phyloP scores from a whole-genome alignment of 1,140 invertebrate species.

The Heliconius himera region DNA sequence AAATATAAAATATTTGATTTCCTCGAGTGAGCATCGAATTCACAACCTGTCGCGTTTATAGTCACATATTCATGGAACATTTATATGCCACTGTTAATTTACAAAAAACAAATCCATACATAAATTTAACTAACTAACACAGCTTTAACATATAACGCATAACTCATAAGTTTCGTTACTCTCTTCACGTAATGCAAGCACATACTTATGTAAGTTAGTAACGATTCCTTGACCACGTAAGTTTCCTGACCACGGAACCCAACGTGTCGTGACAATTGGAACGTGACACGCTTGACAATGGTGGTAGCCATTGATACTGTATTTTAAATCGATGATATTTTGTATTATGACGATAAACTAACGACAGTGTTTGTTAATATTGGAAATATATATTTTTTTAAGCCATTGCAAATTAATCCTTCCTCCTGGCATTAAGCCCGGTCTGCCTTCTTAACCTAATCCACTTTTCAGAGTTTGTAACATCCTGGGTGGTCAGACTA shows the following conservation, averaged over 20 bases:
- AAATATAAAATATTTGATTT: too few relatives aligned
- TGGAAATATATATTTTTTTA: too few relatives aligned
- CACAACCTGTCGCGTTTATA: background rate
- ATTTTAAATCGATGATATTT: background rate
- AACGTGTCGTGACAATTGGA: constrained; percentile 50
- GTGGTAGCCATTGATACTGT: background rate
- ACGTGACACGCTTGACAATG: constrained; percentile 53
- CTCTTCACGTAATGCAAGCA: constrained; percentile 35
- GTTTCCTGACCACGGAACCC: constrained; percentile 60
- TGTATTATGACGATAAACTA: background rate
- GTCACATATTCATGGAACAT: background rate
- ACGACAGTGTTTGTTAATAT: background rate
- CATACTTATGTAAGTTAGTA: constrained; percentile 52
- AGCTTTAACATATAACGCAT: background rate
- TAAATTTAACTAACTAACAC: background rate
- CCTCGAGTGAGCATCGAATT: too few relatives aligned
- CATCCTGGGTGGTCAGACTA: too few relatives aligned
- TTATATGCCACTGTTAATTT: background rate
- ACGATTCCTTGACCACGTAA: constrained; percentile 46
- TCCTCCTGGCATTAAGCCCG: too few relatives aligned
- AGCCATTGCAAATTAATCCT: too few relatives aligned
- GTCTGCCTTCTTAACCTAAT: too few relatives aligned
- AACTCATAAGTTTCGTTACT: background rate
- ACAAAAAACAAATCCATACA: background rate
- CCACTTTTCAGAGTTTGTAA: too few relatives aligned